These are phyloP conservation scores for Stegodyphus mimosarum DNA, from an alignment of 1,140 invertebrate genomes.

Conservation along the genomic window DNA sequence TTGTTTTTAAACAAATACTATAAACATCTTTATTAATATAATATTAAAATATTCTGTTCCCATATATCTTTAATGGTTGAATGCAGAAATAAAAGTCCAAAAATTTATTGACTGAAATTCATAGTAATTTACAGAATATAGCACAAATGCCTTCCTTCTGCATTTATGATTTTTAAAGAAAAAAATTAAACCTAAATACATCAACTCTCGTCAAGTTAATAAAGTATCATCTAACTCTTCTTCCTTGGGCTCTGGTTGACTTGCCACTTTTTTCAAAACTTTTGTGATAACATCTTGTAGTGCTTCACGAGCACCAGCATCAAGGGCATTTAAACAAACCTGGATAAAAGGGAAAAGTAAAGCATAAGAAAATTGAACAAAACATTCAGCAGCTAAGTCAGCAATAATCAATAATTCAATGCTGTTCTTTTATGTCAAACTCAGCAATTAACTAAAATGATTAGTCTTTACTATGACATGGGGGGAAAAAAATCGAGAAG, in stretches of 20 bases:
- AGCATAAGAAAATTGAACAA: neutral
- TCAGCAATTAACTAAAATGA: neutral
- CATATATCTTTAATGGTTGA: too few species aligned
- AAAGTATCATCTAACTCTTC: constrained; percentile 93
- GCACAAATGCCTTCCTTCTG: neutral
- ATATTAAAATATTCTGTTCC: too few species aligned
- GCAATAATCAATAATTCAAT: too few species aligned
- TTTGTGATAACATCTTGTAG: constrained; percentile 88
- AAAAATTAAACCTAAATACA: constrained; percentile 14
- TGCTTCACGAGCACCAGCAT: constrained; percentile 87
- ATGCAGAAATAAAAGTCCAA: neutral
- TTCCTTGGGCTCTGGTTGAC: constrained; percentile 82
- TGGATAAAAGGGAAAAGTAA: constrained; percentile 68
- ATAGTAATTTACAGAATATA: neutral
- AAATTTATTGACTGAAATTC: neutral
- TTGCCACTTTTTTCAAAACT: constrained; percentile 78
- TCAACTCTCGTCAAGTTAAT: constrained; percentile 70
- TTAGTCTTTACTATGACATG: neutral
- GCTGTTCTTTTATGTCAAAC: constrained; percentile 4
- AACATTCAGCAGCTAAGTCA: neutral
- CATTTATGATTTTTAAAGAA: neutral
- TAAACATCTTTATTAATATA: too few species aligned
- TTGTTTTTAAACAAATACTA: too few species aligned
- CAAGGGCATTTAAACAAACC: constrained; percentile 80
- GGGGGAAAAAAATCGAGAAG: neutral